Conservation (phyloP, 1,140 invertebrate species). For the Diachasma alloeum region DNA sequence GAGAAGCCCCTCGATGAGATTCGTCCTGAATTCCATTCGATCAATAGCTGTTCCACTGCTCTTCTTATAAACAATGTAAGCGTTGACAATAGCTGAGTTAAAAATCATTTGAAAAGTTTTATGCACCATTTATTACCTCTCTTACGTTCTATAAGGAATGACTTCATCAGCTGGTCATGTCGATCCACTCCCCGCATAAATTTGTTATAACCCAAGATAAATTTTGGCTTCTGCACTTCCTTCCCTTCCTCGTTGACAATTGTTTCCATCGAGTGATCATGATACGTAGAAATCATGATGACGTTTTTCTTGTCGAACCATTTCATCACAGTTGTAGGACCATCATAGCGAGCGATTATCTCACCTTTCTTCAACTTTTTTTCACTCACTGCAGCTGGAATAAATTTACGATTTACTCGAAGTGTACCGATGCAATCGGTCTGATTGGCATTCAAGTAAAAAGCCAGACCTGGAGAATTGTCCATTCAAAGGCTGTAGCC, state of each 20-base stretch:
- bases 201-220: neutral
- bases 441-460: conserved; percentile 38
- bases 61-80: neutral
- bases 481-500: conserved; percentile 53
- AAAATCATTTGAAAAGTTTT: neutral
- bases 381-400: neutral
- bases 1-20: neutral
- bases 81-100: neutral
- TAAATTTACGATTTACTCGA: conserved; percentile 13
- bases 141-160: neutral
- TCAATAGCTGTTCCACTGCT: neutral
- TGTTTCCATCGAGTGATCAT: neutral
- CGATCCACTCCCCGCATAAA: neutral
- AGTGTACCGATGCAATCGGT: conserved; percentile 38
- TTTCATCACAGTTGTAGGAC: no score
- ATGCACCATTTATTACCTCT: neutral
- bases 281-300: neutral
- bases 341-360: neutral
- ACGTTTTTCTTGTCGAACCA: conserved; percentile 20
- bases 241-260: neutral
- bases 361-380: conserved; percentile 21
- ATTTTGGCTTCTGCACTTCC: neutral
- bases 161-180: neutral
- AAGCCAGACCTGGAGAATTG: conserved; percentile 42
- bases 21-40: neutral